A percentile compares a stretch with the other conserved stretches of the same genome.
Evolutionary conservation across 2,797 vertebrate genomes (phyloP).

Genomic region (Mus minutoides): DNA sequence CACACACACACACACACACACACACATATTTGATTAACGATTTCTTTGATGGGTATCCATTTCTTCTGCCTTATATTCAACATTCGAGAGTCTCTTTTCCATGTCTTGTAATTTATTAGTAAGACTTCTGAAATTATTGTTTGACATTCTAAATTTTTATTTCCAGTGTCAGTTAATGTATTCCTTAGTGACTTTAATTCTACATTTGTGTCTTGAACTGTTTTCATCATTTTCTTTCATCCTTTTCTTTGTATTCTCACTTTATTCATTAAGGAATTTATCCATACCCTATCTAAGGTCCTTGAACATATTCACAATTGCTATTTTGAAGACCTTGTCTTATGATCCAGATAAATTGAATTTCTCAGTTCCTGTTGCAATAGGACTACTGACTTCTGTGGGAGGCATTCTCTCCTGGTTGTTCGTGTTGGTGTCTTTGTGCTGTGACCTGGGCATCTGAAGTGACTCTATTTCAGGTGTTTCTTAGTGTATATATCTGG

Average conservation of each 20-base stretch:
- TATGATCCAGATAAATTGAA: background rate
- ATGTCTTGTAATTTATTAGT: background rate
- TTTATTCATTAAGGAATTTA: background rate
- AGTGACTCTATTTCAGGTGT: background rate
- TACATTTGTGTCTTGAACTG: background rate
- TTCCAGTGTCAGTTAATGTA: background rate
- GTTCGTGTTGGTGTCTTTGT: background rate
- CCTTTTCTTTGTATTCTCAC: background rate
- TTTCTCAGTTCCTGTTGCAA: background rate
- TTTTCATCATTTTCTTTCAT: background rate
- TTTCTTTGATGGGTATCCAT: background rate
- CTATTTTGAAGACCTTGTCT: background rate
- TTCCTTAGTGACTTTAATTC: background rate
- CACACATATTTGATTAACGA: background rate
- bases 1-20: background rate
- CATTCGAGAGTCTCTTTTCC: background rate
- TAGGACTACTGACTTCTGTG: background rate
- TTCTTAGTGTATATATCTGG: background rate
- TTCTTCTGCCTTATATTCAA: background rate
- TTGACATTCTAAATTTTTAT: background rate
- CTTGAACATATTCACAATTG: background rate
- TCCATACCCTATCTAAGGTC: background rate
- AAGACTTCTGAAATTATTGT: background rate
- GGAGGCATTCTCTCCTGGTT: no score
- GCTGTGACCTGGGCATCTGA: background rate